Evolutionary conservation across 2,797 vertebrate species (phyloP).

Genomic region (Ctenochaetus hawaiiensis): DNA sequence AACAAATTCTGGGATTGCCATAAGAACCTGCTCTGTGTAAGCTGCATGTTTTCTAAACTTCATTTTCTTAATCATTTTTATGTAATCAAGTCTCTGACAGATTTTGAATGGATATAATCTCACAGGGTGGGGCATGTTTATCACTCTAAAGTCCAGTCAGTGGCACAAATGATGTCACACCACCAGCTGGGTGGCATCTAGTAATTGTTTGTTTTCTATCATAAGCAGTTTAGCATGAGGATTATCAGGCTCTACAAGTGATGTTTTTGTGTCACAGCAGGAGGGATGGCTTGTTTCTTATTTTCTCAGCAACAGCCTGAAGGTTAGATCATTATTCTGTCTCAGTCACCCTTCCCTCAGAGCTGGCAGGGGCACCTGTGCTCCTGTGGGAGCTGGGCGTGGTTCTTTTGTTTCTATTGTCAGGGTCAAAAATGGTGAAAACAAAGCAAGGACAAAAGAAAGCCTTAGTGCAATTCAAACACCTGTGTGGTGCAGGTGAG

Average conservation of each 20-base stretch:
- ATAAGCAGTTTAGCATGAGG: slow-evolving; percentile 72
- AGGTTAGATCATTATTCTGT: not conserved
- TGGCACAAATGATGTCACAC: slow-evolving; percentile 11
- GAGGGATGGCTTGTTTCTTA: slow-evolving; percentile 14
- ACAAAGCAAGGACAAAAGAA: slow-evolving; percentile 14
- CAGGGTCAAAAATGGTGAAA: not conserved
- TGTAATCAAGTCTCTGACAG: not conserved
- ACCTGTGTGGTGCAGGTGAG: slow-evolving; percentile 3
- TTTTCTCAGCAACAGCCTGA: slow-evolving; percentile 16
- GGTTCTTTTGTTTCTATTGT: not conserved
- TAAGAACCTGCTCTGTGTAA: not conserved
- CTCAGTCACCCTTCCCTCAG: not conserved
- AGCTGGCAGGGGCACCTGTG: slow-evolving; percentile 7
- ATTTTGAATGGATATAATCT: not conserved
- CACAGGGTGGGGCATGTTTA: not conserved
- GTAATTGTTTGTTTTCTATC: slow-evolving; percentile 75
- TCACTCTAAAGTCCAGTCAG: not conserved
- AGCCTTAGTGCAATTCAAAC: not conserved
- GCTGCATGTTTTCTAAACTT: not conserved
- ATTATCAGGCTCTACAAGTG: slow-evolving; percentile 61
- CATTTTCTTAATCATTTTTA: not conserved
- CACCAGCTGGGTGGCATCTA: slow-evolving; percentile 57
- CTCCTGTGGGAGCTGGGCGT: not conserved
- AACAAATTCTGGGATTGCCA: not conserved
- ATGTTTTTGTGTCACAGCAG: slow-evolving; percentile 48